Base-by-base conservation (phyloP, 2,888 invertebrate genomes). In the Itoplectis maculator region DNA sequence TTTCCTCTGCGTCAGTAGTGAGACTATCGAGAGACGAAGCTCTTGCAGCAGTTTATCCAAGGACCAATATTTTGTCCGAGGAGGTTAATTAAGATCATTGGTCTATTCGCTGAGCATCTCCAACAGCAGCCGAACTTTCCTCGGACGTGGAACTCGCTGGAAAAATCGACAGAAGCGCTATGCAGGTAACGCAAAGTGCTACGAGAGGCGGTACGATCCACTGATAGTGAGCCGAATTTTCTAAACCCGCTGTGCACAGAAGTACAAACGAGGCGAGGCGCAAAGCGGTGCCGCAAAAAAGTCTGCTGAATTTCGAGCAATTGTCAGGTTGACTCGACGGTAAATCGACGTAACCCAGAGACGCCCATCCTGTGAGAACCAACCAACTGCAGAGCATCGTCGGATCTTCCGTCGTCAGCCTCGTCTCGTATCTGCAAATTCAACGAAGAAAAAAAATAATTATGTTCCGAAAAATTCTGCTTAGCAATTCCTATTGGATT, bases 191-290 rank as follows among this genome's bases (percentile, higher is more conserved):
- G 9, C 84, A 77, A 42, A 83, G 40, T 7, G 92, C 89, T 8
- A 90, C 82, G 42, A 88, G 69, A 2, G 92, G 92, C 68, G 92
- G 90, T 75, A 92, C 89, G 75, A 81, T 89, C 89, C 90, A 92
- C 61, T 92, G 91, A 85, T 91, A 90, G 83, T 90, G 87, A 2
- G 87, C 83, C n/a, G 90, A 87, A 59, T 84, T 85, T 29, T 88
- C 84, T 4, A 87, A 81, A 40, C 88, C 87, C 51, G 91, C 85
- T 66, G 88, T 87, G 35, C 85, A 88, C 49, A 92, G 83, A 29
- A 90, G 79, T 29, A 89, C 35, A 90, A 89, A 92, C 59, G 91
- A 90, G 70, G 88, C 65, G n/a, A 90, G 81, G 61, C 90, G 88
- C 68, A 83, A 51, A 13, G 69, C 6, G n/a, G 35, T 56, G 51